Evolutionary conservation across 2,888 invertebrate genomes (phyloP), one percentile per base, ranked within the genome.

Genomic region (Trilocha varians): DNA sequence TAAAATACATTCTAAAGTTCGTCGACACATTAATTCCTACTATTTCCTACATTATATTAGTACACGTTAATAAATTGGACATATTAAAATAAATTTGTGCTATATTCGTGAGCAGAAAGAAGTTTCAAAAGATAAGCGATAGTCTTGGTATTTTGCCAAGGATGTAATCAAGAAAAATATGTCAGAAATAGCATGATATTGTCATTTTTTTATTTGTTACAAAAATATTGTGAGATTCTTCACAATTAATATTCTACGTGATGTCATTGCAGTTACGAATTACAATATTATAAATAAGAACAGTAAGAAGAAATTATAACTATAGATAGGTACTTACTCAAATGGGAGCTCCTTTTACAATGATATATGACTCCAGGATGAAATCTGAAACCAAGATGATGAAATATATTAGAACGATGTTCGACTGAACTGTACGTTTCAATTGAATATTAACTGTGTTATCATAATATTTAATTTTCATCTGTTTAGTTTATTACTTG

Each of bases 301-400:
- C 3, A 13, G 32, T 38, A 39, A 15, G 13, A 34, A n/a, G 11
- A n/a, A n/a, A 15, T 36, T 16, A 32, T 14, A 18, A 33, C 16
- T n/a, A 11, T 25, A 2, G 25, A 9, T 11, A 25, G 39, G 13
- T 41, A 73, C 85, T 83, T 71, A 84, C 84, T 70, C 78, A 64
- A 57, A 74, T 71, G 57, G 54, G 66, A 76, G 76, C 78, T 78
- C 61, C 72, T 70, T n/a, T 67, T 65, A 70, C 72, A 74, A 70
- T 74, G 71, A 74, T 75, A 65, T 76, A 79, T 83, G 85, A 84
- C 79, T 84, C 83, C 83, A 77, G 72, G 70, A 68, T 69, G 71
- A 78, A 70, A 79, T 80, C 85, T 84, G 85, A 49, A 83, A 80
- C 59, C 50, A 67, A 25, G 8, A 25, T 25, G 2, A 25, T 25